Evolutionary conservation across 2,797 vertebrate species (phyloP).

Genomic region (Pagetopsis macropterus): DNA sequence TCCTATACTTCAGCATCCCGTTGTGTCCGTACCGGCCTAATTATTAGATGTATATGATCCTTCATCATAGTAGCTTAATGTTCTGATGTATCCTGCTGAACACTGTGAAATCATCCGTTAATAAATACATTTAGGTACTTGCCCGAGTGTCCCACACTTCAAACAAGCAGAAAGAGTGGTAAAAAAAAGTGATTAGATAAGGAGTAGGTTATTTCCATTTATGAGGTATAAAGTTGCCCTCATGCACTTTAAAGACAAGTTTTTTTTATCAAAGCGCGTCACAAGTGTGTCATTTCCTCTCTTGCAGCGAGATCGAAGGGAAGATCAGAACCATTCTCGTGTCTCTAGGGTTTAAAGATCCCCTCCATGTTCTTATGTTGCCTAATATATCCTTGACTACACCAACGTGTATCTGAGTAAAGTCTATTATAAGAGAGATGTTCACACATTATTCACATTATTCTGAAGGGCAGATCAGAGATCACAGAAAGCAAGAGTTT

Average conservation of each 20-base stretch:
- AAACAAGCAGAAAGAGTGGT: not conserved
- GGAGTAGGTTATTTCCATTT: not conserved
- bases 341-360: not conserved
- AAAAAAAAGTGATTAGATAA: not conserved
- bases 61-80: not conserved
- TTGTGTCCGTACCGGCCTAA: not conserved
- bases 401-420: too few species aligned
- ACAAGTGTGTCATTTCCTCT: not conserved
- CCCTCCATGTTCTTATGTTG: too few species aligned
- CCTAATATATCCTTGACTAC: too few species aligned
- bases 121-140: not conserved
- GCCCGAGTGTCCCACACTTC: not conserved
- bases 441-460: too few species aligned
- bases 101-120: not conserved
- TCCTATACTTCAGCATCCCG: not conserved
- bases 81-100: not conserved
- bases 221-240: not conserved
- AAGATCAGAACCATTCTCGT: not conserved
- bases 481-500: too few species aligned
- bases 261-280: not conserved
- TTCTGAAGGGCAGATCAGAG: too few species aligned
- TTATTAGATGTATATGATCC: not conserved
- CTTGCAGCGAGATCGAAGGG: not conserved
- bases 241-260: not conserved
- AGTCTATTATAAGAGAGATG: too few species aligned